These are phyloP conservation scores for Chascanopsetta lugubris DNA, from an alignment of 2,113 vertebrate species.

Conservation along the genomic window DNA sequence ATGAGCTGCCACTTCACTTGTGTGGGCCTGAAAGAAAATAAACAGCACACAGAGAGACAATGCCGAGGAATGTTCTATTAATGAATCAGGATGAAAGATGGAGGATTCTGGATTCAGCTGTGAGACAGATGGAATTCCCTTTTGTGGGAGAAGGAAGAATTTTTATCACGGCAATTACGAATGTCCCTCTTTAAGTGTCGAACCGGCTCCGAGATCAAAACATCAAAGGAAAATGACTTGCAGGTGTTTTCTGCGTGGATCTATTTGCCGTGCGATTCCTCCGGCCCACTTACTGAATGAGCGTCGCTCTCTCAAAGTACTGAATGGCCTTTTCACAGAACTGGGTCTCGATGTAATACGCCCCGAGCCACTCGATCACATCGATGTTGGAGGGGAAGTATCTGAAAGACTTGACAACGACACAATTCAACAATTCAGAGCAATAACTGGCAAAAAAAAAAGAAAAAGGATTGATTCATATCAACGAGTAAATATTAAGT, in stretches of 20 bases:
- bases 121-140: not conserved
- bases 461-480: too few relatives aligned
- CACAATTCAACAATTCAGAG: not conserved
- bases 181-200: not conserved
- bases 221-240: too few relatives aligned
- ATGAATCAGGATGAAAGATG: not conserved
- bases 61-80: not conserved
- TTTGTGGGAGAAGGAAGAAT: not conserved
- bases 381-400: constrained; percentile 96
- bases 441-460: not conserved
- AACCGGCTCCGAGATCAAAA: not conserved
- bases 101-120: not conserved
- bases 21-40: constrained; percentile 81
- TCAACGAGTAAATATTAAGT: too few relatives aligned
- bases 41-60: not conserved
- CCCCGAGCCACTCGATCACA: constrained; percentile 96
- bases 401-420: constrained; percentile 87
- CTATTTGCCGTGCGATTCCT: not conserved
- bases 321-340: constrained; percentile 98
- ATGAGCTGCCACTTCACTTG: constrained; percentile 95
- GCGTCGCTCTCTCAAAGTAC: constrained; percentile 96
- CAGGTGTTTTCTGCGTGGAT: not conserved
- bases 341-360: constrained; percentile 94
- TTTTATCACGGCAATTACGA: not conserved
- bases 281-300: constrained; percentile 94